phyloP scores from a whole-genome alignment of 1,140 invertebrate genomes.

The Leucophenga varia region DNA sequence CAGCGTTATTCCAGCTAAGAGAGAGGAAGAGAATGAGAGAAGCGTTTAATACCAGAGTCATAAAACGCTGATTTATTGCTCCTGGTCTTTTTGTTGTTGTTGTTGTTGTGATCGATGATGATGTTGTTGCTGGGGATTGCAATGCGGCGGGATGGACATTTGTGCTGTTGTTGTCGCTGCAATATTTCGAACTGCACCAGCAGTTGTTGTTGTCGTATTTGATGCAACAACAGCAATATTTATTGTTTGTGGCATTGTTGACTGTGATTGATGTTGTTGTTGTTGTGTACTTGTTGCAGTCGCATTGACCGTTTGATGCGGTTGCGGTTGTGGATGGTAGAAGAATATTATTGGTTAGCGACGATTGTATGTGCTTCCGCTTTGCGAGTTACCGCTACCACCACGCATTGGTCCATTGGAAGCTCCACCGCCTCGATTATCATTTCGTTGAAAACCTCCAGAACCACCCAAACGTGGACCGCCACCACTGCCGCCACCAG shows the following conservation, averaged over 20 bases:
- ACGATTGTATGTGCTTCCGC: slow-evolving; percentile 36
- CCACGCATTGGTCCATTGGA: slow-evolving; percentile 36
- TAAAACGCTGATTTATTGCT: no score
- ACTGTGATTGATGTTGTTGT: slow-evolving; percentile 8
- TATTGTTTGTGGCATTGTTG: neutral
- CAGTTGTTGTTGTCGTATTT: neutral
- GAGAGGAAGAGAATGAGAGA: no score
- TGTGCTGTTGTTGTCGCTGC: no score
- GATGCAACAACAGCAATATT: neutral
- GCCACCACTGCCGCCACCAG: slow-evolving; percentile 34
- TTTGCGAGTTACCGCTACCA: slow-evolving; percentile 37
- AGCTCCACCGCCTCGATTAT: slow-evolving; percentile 40
- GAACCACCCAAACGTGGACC: slow-evolving; percentile 34
- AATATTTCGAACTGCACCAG: no score
- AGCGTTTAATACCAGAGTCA: no score
- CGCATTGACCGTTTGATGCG: slow-evolving; percentile 12
- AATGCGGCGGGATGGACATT: no score
- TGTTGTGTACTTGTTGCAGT: slow-evolving; percentile 13
- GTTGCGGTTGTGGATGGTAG: slow-evolving; percentile 20
- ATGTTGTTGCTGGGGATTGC: no score
- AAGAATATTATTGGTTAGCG: slow-evolving; percentile 38
- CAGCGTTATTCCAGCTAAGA: no score
- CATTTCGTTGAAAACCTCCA: slow-evolving; percentile 41
- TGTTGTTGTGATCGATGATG: no score
- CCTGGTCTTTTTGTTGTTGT: no score